A percentile compares a stretch with the other conserved stretches of the same genome.
Evolutionary conservation across 2,888 invertebrate species (phyloP).

Genomic region (Leptarthrus brevirostris): DNA sequence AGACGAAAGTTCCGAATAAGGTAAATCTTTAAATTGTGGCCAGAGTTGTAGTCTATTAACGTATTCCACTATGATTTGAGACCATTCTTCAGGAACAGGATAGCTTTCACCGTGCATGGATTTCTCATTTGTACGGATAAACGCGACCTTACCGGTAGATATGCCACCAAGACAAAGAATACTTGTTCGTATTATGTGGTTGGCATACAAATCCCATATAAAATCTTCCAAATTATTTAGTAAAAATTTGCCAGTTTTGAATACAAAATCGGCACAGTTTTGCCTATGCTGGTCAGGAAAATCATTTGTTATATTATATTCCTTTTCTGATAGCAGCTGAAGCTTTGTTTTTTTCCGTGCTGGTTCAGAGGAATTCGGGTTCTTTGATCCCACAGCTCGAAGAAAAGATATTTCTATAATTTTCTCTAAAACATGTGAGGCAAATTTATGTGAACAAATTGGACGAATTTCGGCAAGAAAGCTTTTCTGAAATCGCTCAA

Average conservation of each 20-base stretch:
- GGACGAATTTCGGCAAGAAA: conserved; percentile 76
- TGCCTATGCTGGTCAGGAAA: conserved; percentile 69
- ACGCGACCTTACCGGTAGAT: conserved; percentile 69
- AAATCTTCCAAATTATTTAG: conserved; percentile 89
- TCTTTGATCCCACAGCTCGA: conserved; percentile 53
- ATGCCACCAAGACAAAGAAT: conserved; percentile 78
- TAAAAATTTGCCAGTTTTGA: conserved; percentile 79
- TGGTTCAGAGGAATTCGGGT: conserved; percentile 58
- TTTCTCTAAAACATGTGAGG: conserved; percentile 83
- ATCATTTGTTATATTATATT: conserved; percentile 62
- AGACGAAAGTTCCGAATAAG: conserved; percentile 77
- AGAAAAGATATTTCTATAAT: conserved; percentile 67
- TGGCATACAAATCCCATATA: conserved; percentile 81
- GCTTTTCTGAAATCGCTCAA: conserved; percentile 74
- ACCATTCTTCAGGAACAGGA: conserved; percentile 72
- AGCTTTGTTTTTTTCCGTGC: conserved; percentile 61
- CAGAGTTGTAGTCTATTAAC: conserved; percentile 74
- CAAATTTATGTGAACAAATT: conserved; percentile 79
- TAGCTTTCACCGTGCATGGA: conserved; percentile 58
- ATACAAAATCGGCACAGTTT: conserved; percentile 73
- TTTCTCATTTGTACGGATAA: conserved; percentile 64
- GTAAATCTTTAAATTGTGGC: conserved; percentile 83
- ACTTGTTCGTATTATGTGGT: conserved; percentile 79
- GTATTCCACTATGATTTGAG: conserved; percentile 74
- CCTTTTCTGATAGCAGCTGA: conserved; percentile 59